These are phyloP conservation scores for Siniperca undulata DNA, from an alignment of 2,797 vertebrate species.

Conservation along the genomic window DNA sequence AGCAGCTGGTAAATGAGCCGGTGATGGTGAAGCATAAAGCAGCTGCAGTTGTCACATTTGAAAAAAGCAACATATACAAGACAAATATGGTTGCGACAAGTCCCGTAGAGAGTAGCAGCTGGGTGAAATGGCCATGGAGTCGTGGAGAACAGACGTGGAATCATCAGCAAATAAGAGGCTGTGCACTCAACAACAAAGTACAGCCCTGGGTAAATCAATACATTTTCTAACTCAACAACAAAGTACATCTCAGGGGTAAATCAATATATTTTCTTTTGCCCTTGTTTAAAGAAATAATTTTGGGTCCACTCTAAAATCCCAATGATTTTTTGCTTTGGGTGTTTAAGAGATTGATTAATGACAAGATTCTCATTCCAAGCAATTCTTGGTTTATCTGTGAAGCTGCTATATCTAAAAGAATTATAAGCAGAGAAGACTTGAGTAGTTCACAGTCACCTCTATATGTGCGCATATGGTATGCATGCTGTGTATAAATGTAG, in stretches of 20 bases:
- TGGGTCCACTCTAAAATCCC: slow-evolving; percentile 24
- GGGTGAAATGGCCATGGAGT: slow-evolving; percentile 1
- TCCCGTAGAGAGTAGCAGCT: not conserved
- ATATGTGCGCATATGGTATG: not conserved
- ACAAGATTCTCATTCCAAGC: slow-evolving; percentile 24
- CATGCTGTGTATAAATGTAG: not conserved
- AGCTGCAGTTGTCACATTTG: not conserved
- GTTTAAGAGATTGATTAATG: slow-evolving; percentile 42
- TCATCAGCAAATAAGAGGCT: slow-evolving; percentile 12
- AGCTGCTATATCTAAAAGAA: slow-evolving; percentile 7
- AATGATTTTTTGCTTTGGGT: slow-evolving; percentile 32
- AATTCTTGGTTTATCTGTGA: slow-evolving; percentile 18
- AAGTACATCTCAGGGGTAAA: slow-evolving; percentile 42
- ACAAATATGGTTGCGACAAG: not conserved
- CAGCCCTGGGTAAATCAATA: slow-evolving; percentile 46
- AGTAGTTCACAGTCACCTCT: slow-evolving; percentile 19
- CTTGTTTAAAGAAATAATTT: slow-evolving; percentile 42
- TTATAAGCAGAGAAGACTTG: slow-evolving; percentile 6
- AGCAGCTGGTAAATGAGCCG: slow-evolving; percentile 3
- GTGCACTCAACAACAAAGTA: slow-evolving; percentile 24
- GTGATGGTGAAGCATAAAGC: not conserved
- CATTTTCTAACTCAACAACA: slow-evolving; percentile 35
- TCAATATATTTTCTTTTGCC: slow-evolving; percentile 38
- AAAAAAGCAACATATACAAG: not conserved
- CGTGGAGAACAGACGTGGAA: slow-evolving; percentile 11